Evolutionary conservation across 2,888 invertebrate genomes (phyloP).

Genomic region (Apeira syringaria): DNA sequence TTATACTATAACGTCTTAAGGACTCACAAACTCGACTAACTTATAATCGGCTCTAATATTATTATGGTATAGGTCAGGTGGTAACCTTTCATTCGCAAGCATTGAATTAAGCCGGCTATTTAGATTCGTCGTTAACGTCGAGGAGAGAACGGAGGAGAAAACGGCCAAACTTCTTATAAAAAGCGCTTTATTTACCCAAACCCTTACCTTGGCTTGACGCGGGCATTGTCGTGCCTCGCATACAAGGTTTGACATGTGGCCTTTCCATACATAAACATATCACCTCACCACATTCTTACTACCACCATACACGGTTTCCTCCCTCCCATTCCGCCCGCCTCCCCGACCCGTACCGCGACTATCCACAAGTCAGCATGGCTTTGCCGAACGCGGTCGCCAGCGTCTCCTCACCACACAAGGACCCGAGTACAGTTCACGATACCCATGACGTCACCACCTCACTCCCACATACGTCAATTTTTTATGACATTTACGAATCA

Average conservation of each 20-base stretch:
- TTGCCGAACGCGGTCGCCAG: slow-evolving; percentile 25
- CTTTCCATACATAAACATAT: slow-evolving; percentile 12
- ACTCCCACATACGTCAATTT: slow-evolving; percentile 9
- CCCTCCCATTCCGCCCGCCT: neutral
- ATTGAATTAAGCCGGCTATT: no score
- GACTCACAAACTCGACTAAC: no score
- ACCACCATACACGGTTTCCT: neutral
- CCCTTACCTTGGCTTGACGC: neutral
- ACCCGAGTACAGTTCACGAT: slow-evolving; percentile 9
- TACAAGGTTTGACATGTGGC: slow-evolving; percentile 6
- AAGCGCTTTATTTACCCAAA: no score
- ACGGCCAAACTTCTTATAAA: no score
- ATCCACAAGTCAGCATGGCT: slow-evolving; percentile 26
- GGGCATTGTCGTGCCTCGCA: neutral
- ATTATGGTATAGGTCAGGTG: no score
- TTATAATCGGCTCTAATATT: no score
- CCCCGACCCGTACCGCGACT: neutral
- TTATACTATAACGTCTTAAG: no score
- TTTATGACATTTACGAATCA: slow-evolving; percentile 18
- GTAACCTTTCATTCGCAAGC: no score
- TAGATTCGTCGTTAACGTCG: no score
- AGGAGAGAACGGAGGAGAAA: no score
- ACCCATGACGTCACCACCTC: slow-evolving; percentile 2
- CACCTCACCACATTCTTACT: neutral
- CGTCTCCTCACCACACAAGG: slow-evolving; percentile 9